Conservation (phyloP, 92 coral and sea anemone species). For the Metridium senile region DNA sequence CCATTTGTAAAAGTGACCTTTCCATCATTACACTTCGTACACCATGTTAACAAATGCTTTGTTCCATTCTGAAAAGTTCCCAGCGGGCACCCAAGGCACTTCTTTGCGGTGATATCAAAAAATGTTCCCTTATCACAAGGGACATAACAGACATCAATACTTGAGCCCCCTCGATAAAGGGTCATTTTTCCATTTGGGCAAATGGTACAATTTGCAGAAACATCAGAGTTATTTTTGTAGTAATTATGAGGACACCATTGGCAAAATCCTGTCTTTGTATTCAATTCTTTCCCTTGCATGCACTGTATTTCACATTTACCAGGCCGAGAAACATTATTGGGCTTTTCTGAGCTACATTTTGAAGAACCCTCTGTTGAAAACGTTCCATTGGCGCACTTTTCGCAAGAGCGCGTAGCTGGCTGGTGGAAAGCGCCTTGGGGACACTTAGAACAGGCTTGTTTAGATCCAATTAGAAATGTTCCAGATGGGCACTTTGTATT, state of each 20-base stretch:
- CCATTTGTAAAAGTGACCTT: conserved; percentile 46
- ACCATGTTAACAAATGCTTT: conserved; percentile 35
- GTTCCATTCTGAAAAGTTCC: conserved; percentile 52
- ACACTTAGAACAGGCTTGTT: conserved; percentile 59
- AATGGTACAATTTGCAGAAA: conserved; percentile 36
- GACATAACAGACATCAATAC: conserved; percentile 42
- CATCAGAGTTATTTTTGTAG: conserved; percentile 47
- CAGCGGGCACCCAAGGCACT: conserved; percentile 48
- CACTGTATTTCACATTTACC: conserved; percentile 49
- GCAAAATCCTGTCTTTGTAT: conserved; percentile 45
- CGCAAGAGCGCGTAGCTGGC: conserved; percentile 34
- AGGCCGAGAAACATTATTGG: background rate
- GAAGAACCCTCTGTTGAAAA: conserved; percentile 33
- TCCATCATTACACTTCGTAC: conserved; percentile 41
- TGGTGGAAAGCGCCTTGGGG: conserved; percentile 55
- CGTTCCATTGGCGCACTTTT: conserved; percentile 57
- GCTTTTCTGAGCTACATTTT: conserved; percentile 24
- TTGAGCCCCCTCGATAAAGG: conserved; percentile 47
- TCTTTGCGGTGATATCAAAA: conserved; percentile 9
- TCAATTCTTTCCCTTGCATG: conserved; percentile 49
- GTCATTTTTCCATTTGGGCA: conserved; percentile 61
- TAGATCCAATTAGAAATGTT: conserved; percentile 17
- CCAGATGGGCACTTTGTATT: conserved; percentile 21
- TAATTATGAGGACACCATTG: conserved; percentile 65
- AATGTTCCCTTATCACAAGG: conserved; percentile 64